A percentile compares a stretch with the other conserved stretches of the same genome.
Conservation (phyloP, 2,113 vertebrate species). For the Rhinoderma darwinii region DNA sequence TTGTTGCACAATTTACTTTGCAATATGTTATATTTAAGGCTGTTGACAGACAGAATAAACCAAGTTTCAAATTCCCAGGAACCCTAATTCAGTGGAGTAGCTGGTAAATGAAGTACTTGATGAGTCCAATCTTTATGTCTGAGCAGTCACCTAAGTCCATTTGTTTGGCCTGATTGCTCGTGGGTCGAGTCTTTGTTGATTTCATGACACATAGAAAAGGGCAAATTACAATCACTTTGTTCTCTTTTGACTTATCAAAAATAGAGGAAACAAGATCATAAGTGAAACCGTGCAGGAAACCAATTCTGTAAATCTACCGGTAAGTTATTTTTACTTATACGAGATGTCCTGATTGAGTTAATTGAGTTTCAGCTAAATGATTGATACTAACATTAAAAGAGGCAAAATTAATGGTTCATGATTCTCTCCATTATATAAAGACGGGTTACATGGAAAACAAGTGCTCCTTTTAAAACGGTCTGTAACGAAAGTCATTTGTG, state of each 20-base stretch:
- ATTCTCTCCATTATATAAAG: not conserved
- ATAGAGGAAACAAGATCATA: not conserved
- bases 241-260: not conserved
- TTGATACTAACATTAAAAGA: slow-evolving; percentile 3
- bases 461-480: not conserved
- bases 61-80: not conserved
- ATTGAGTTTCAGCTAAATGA: not conserved
- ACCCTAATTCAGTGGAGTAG: not conserved
- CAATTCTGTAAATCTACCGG: not conserved
- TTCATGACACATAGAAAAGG: not conserved
- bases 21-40: slow-evolving; percentile 7
- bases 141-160: not conserved
- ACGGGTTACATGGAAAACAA: not conserved
- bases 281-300: not conserved
- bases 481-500: not conserved
- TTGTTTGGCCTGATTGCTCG: not conserved
- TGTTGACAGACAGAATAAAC: not conserved
- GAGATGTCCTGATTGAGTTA: not conserved
- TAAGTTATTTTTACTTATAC: not conserved
- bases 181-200: not conserved
- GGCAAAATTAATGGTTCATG: not conserved
- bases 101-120: slow-evolving; percentile 2
- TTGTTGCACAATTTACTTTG: slow-evolving; percentile 12
- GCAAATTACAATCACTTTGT: slow-evolving; percentile 9
- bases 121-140: not conserved